Evolutionary conservation across 2,113 vertebrate genomes (phyloP).

Genomic region (Heloderma charlesbogerti): DNA sequence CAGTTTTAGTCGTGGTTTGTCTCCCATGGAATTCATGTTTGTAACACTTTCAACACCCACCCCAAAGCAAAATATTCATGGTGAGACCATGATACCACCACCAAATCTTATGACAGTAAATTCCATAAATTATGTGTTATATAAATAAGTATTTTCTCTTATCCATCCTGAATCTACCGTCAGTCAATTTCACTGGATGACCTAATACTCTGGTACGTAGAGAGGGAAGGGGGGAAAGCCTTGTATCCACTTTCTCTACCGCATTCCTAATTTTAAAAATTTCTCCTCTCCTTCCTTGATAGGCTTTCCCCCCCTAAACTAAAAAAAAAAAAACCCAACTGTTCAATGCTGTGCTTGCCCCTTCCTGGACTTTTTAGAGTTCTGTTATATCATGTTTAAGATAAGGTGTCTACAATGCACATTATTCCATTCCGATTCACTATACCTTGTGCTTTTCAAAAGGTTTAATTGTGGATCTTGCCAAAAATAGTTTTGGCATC

Average conservation of each 20-base stretch:
- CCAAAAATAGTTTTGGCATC: background rate
- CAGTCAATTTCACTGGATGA: background rate
- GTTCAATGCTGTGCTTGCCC: background rate
- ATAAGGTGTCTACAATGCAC: too few relatives aligned
- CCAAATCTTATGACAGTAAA: background rate
- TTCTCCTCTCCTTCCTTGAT: background rate
- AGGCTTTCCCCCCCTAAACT: background rate
- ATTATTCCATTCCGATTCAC: background rate
- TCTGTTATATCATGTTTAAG: background rate
- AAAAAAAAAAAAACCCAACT: background rate
- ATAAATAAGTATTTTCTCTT: background rate
- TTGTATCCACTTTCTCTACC: background rate
- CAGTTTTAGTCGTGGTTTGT: background rate
- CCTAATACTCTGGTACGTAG: background rate
- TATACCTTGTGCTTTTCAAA: background rate
- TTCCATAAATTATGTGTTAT: background rate
- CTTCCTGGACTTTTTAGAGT: background rate
- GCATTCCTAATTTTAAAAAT: background rate
- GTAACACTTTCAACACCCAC: background rate
- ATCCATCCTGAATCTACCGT: background rate
- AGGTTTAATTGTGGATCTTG: conserved; percentile 25
- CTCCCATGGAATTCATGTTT: background rate
- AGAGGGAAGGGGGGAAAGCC: background rate
- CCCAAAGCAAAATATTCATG: background rate
- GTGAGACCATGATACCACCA: too few relatives aligned